A percentile compares a stretch with the other conserved stretches of the same genome.
Conservation (phyloP, 2,888 invertebrate genomes). For the Hirtodrosophila confusa region DNA sequence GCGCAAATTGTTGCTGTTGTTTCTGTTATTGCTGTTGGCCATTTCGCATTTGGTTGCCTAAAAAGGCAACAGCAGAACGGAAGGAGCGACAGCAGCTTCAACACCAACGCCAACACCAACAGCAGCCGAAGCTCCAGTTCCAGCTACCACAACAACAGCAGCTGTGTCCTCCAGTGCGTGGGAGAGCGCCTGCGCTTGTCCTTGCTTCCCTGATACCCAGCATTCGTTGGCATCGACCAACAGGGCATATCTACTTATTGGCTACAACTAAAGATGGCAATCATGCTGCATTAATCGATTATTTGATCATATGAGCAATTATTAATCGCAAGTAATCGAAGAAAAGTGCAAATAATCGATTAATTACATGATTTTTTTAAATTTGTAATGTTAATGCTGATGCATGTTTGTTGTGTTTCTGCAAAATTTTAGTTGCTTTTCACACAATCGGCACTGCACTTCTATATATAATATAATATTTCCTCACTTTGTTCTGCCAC, state of each 20-base stretch:
- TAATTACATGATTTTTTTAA: no score
- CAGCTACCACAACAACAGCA: constrained; percentile 15
- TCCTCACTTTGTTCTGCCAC: no score
- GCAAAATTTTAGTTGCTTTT: no score
- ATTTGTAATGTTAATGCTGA: no score
- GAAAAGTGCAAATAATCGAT: no score
- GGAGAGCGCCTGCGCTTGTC: constrained; percentile 55
- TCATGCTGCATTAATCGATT: no score
- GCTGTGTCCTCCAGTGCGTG: constrained; percentile 42
- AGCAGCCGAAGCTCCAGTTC: constrained; percentile 2
- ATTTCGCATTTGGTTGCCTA: constrained; percentile 41
- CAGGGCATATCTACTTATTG: constrained; percentile 1
- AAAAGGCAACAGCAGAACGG: constrained; percentile 46
- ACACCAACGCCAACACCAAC: constrained; percentile 3
- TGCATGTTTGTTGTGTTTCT: no score
- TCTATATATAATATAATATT: no score
- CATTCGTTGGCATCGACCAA: neutral
- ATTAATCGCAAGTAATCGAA: no score
- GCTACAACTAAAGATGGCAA: no score
- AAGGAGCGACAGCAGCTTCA: constrained; percentile 12
- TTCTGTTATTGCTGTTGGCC: constrained; percentile 23
- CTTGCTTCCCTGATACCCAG: constrained; percentile 32
- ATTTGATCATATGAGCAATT: no score
- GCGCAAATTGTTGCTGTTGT: constrained; percentile 46
- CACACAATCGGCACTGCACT: no score